Base-by-base conservation (phyloP, 2,113 vertebrate genomes). In the Rattus rattus region DNA sequence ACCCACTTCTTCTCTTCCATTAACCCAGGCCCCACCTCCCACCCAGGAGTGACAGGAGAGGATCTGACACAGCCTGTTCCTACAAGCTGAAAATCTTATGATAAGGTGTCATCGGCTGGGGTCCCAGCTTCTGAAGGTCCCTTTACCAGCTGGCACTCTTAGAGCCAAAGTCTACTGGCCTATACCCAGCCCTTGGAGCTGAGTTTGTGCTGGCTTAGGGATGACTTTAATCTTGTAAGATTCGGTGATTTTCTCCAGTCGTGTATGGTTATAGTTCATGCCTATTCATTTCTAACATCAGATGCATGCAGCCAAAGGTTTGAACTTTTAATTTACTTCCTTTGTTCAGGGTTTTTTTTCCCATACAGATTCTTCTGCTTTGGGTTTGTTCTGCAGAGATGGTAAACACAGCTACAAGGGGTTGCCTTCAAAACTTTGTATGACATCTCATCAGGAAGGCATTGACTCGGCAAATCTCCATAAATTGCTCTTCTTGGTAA, bases 151-250 rank as follows among this genome's bases (percentile, higher is more conserved):
- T 95, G 95, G 16, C 26, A 47, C 61, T 88, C 86, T 54, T 9
- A 80, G 54, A 36, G 4, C 24, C 14, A 19, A 75, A 72, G 52
- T 73, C 67, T 39, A 73, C 69, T 5, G 0, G 83, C 83, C 13
- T 76, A 79, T 67, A 77, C 72, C 61, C 69, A 56, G 70, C 79
- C 91, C 43, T 91, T 97, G 89, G 65, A 80, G 92, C 65, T 59
- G 79, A 94, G 73, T 26, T 47, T 36, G 56, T 63, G 20, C 92
- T 77, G n/a, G 19, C 49, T 79, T 67, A 43, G 7, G 11, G 13
- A n/a, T 65, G 39, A 28, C 84, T 88, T 85, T 86, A 93, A 49
- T 67, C 81, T 79, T 77, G 2, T 43, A 79, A 72, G 39, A 67
- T 33, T 61, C 7, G 8, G 12, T 63, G 59, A 52, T 92, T 97